A percentile compares a stretch with the other conserved stretches of the same genome.
These are phyloP conservation scores for Catharus fuscescens DNA, from an alignment of 2,113 vertebrate genomes.

Conservation along the genomic window DNA sequence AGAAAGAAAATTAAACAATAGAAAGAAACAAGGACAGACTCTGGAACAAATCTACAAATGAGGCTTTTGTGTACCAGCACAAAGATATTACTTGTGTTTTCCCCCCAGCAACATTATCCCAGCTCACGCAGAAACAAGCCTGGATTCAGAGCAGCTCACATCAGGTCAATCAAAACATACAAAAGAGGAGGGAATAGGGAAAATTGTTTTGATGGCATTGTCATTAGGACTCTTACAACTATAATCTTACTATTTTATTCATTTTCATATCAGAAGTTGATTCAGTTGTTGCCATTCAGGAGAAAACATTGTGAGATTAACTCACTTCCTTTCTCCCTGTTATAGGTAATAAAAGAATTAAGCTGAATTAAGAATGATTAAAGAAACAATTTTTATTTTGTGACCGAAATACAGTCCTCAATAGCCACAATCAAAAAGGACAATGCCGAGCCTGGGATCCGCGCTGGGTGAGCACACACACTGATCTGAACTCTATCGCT, in stretches of 20 bases:
- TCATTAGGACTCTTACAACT: neutral
- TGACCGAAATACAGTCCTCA: no score
- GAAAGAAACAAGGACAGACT: neutral
- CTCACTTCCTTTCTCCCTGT: neutral
- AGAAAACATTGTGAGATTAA: neutral
- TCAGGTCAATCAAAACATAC: neutral
- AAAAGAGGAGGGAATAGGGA: neutral
- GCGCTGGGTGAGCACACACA: no score
- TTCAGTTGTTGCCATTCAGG: neutral
- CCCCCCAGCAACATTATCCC: neutral
- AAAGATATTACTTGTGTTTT: neutral
- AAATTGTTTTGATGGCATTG: neutral
- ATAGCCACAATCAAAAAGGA: no score
- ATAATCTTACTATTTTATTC: neutral
- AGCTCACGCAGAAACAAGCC: neutral
- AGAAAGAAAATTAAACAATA: conserved; percentile 2
- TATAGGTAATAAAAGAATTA: no score
- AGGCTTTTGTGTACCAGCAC: neutral
- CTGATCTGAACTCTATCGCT: no score
- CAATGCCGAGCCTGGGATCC: no score
- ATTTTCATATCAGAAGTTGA: neutral
- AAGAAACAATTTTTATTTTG: no score
- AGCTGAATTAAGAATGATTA: no score
- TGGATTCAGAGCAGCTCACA: neutral
- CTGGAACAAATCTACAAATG: neutral